Evolutionary conservation across 2,888 invertebrate species (phyloP), one percentile per base, ranked within the genome.

Genomic region (Cacoxenus indagator): DNA sequence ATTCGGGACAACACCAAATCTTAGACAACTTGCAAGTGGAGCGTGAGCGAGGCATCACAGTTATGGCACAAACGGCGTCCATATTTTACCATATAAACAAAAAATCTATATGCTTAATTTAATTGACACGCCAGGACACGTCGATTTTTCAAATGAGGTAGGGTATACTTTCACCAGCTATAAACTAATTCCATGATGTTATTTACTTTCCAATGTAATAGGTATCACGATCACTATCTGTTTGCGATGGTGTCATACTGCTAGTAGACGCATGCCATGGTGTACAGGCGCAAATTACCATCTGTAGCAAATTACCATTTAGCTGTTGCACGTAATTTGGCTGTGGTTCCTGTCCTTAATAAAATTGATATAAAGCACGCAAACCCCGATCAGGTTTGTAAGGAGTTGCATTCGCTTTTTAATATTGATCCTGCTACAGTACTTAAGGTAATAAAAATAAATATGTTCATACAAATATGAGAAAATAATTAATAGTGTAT

Each of bases 101-200:
- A 89, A 92, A 80, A 88, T 91, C 24, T 98, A 96, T 89, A 90
- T 98, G 31, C 90, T 99, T 1, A 99, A 99, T 88, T 91, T 99
- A 26, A 98, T 99, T 78, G 99, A 99, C 87, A 99, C 99, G 19
- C 99, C 99, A 4, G 98, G 99, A 1, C 99, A 99, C 91, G 98
- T 98, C 0, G 99, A 99, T 88, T 99, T 99, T 88, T 93, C 95
- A 17, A 97, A 96, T 89, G 98, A 99, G 91, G 98, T 97, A 79
- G 74, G 0, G 4, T 62, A 45, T 22, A 43, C 19, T 26, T n/a
- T n/a, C n/a, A n/a, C n/a, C n/a, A n/a, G 5, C 31, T 14, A 45
- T 37, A 31, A 19, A n/a, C 5, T 9, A 9, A 29, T 14, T 17
- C 31, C n/a, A 29, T 29, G 2, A 1, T 31, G 29, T 29, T 14